Conservation (phyloP, 2,888 invertebrate genomes). For the Drosophila merina region DNA sequence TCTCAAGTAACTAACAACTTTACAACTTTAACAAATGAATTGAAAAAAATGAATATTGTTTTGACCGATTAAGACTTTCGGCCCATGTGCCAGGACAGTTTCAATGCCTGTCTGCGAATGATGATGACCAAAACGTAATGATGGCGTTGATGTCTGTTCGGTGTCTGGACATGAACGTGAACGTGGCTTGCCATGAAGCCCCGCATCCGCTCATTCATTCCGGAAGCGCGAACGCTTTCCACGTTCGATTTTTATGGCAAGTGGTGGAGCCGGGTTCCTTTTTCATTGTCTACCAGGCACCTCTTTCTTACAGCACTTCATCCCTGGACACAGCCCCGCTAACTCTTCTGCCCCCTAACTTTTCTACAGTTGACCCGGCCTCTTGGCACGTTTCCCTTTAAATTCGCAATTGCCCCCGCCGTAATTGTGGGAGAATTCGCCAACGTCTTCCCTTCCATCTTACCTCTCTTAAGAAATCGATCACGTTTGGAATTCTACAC, state of each 20-base stretch:
- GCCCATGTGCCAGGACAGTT: conserved; percentile 60
- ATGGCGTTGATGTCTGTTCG: conserved; percentile 62
- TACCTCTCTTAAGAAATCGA: conserved; percentile 66
- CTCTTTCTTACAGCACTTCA: conserved; percentile 20
- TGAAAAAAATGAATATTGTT: too few species aligned
- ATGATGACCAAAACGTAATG: conserved; percentile 45
- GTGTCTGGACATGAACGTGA: conserved; percentile 71
- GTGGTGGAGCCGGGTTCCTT: conserved; percentile 65
- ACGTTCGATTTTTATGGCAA: conserved; percentile 80
- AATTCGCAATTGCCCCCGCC: conserved; percentile 81
- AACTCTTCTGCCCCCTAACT: conserved; percentile 4
- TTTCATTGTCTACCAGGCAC: conserved; percentile 63
- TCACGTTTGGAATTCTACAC: conserved; percentile 75
- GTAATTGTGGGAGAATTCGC: conserved; percentile 80
- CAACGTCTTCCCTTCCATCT: conserved; percentile 68
- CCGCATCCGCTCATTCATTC: conserved; percentile 61
- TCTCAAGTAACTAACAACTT: conserved; percentile 31
- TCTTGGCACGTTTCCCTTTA: conserved; percentile 81
- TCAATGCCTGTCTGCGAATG: conserved; percentile 57
- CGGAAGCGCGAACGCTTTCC: conserved; percentile 72
- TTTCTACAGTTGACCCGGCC: conserved; percentile 41
- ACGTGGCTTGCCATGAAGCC: conserved; percentile 16
- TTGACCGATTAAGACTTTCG: conserved; percentile 38
- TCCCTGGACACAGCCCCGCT: conserved; percentile 1
- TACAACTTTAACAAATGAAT: background rate